These are phyloP conservation scores for Phthorimaea operculella DNA, from an alignment of 1,140 invertebrate genomes.

Conservation along the genomic window DNA sequence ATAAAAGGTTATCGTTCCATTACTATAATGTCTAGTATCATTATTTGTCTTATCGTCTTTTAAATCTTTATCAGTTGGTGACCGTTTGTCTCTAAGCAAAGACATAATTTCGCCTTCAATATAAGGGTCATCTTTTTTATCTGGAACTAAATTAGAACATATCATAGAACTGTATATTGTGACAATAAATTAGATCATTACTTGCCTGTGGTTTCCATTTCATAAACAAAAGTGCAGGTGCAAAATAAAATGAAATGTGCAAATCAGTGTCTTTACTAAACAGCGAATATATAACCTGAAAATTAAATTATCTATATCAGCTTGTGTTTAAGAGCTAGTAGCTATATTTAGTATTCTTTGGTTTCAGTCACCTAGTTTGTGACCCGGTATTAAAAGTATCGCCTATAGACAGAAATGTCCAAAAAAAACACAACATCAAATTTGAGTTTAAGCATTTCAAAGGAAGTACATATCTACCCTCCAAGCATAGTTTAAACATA, in stretches of 20 bases:
- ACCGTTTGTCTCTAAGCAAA: slow-evolving; percentile 29
- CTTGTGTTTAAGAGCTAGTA: no score
- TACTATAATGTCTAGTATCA: slow-evolving; percentile 12
- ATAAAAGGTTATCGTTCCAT: slow-evolving; percentile 33
- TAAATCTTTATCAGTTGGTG: slow-evolving; percentile 11
- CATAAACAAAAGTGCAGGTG: slow-evolving; percentile 28
- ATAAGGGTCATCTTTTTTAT: neutral
- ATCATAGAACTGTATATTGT: neutral
- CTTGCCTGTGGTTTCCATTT: slow-evolving; percentile 4
- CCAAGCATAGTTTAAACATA: no score
- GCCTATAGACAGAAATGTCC: no score
- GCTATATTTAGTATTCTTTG: no score
- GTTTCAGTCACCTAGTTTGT: no score
- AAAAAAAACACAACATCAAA: no score
- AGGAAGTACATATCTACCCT: no score
- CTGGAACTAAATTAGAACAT: neutral
- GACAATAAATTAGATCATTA: neutral
- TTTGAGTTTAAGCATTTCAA: no score
- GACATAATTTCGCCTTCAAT: slow-evolving; percentile 22
- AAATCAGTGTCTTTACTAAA: slow-evolving; percentile 31
- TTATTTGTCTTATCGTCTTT: neutral
- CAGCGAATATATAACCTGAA: slow-evolving; percentile 53
- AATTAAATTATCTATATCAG: slow-evolving; percentile 11
- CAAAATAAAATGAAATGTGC: slow-evolving; percentile 29
- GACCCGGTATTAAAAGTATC: no score